Conservation (phyloP, 2,888 invertebrate species). For the Trichogramma dendrolimi region DNA sequence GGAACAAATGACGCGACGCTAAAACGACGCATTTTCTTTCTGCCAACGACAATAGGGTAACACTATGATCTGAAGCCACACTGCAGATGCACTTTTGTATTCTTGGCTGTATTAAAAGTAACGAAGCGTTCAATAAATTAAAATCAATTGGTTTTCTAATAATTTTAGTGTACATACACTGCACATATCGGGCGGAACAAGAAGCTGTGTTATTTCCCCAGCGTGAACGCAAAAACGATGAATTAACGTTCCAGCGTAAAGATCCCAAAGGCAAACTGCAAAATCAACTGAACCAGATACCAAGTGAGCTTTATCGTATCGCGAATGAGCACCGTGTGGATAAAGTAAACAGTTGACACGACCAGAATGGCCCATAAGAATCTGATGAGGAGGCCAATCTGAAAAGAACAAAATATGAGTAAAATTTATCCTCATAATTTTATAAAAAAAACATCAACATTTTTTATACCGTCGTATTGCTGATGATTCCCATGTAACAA, state of each 20-base stretch:
- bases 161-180: slow-evolving; percentile 59
- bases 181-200: slow-evolving; percentile 90
- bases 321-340: slow-evolving; percentile 83
- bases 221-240: slow-evolving; percentile 98
- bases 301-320: slow-evolving; percentile 84
- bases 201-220: slow-evolving; percentile 89
- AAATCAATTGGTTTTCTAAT: background rate
- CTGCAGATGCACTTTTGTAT: slow-evolving; percentile 94
- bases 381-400: slow-evolving; percentile 89
- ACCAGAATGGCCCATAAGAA: slow-evolving; percentile 85
- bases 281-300: slow-evolving; percentile 97
- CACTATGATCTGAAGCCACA: slow-evolving; percentile 96
- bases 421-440: background rate
- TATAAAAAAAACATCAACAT: slow-evolving; percentile 1
- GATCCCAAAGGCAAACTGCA: slow-evolving; percentile 94
- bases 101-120: slow-evolving; percentile 63
- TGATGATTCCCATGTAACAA: slow-evolving; percentile 84
- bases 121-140: slow-evolving; percentile 2
- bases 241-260: slow-evolving; percentile 81
- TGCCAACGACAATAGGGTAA: slow-evolving; percentile 83
- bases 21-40: slow-evolving; percentile 93
- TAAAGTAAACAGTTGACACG: slow-evolving; percentile 92
- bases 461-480: slow-evolving; percentile 64
- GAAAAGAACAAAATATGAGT: slow-evolving; percentile 26
- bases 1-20: slow-evolving; percentile 91